Evolutionary conservation across 2,888 invertebrate genomes (phyloP).

Genomic region (Cantharis rufa): DNA sequence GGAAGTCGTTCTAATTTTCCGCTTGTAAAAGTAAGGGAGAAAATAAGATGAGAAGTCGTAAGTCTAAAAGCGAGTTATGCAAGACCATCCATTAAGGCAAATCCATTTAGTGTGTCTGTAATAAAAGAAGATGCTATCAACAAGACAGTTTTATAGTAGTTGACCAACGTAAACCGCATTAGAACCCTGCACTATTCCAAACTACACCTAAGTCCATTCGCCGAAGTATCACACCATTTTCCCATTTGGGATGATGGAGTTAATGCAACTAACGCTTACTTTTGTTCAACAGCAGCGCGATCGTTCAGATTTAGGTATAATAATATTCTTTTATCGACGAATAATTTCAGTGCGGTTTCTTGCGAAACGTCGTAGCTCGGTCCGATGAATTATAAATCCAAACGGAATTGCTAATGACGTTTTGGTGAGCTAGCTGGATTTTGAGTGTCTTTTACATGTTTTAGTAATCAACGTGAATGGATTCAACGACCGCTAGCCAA

Average conservation of each 20-base stretch:
- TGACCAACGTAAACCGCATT: slow-evolving; percentile 38
- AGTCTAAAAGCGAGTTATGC: slow-evolving; percentile 21
- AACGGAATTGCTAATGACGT: background rate
- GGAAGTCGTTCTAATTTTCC: slow-evolving; percentile 20
- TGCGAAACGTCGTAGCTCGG: background rate
- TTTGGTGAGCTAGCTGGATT: background rate
- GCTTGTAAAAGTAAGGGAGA: slow-evolving; percentile 14
- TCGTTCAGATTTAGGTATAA: background rate
- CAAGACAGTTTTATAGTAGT: slow-evolving; percentile 47
- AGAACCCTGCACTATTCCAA: slow-evolving; percentile 25
- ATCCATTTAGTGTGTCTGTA: slow-evolving; percentile 48
- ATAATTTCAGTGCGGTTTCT: background rate
- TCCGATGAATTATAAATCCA: background rate
- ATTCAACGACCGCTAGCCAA: background rate
- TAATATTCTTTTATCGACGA: background rate
- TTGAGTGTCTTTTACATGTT: background rate
- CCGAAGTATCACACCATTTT: slow-evolving; percentile 19
- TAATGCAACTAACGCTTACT: background rate
- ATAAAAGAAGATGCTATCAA: slow-evolving; percentile 46
- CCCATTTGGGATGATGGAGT: slow-evolving; percentile 26
- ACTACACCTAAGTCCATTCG: slow-evolving; percentile 7
- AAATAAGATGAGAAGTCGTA: slow-evolving; percentile 22
- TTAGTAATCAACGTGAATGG: background rate
- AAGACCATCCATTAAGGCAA: slow-evolving; percentile 46
- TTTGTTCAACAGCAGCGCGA: background rate